Percentiles rank a stretch among this genome's conserved stretches.
Evolutionary conservation across 2,888 invertebrate genomes (phyloP).

Genomic region (Phyllotreta striolata): DNA sequence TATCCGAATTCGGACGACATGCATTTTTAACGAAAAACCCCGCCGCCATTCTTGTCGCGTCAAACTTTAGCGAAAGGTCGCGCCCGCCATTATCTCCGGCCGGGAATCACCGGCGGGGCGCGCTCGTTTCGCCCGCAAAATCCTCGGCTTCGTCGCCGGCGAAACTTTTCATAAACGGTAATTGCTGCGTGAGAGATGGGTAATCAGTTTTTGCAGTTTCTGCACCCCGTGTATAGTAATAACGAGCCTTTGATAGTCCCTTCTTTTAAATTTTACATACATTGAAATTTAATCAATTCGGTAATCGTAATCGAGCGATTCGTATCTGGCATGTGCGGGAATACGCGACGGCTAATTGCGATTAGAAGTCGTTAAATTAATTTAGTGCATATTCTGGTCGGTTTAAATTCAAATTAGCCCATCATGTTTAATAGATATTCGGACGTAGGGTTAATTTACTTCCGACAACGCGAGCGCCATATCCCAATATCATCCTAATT

Average conservation of each 20-base stretch:
- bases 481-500: too few species aligned
- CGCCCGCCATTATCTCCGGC: conserved; percentile 26
- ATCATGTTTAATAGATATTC: conserved; percentile 27
- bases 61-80: conserved; percentile 35
- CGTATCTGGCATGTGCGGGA: too few species aligned
- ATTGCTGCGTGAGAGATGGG: too few species aligned
- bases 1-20: conserved; percentile 40
- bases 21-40: conserved; percentile 43
- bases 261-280: too few species aligned
- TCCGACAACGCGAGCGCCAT: conserved; percentile 3
- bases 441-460: conserved; percentile 21
- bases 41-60: conserved; percentile 27
- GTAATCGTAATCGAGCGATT: too few species aligned
- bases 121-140: too few species aligned
- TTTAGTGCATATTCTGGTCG: conserved; percentile 11
- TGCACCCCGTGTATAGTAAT: too few species aligned
- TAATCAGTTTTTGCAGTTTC: too few species aligned
- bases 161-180: too few species aligned
- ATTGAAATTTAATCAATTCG: too few species aligned
- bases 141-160: too few species aligned
- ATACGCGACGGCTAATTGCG: conserved; percentile 6
- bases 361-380: conserved; percentile 21
- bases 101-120: neutral
- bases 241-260: too few species aligned
- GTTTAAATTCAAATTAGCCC: conserved; percentile 23